These are phyloP conservation scores for Ericerus pela DNA, from an alignment of 1,140 invertebrate genomes.

Conservation along the genomic window DNA sequence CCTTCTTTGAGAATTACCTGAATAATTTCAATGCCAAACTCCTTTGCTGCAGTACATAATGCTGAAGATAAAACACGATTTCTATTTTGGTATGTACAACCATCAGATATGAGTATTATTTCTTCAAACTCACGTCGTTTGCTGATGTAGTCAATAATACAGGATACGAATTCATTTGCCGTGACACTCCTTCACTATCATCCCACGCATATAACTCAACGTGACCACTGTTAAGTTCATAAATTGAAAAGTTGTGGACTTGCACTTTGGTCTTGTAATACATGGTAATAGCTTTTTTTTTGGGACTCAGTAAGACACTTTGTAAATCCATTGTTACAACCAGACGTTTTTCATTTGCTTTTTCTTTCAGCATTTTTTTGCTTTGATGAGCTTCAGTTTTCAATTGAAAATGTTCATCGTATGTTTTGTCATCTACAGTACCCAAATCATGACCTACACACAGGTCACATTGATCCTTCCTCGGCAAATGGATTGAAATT, in stretches of 20 bases:
- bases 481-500: neutral
- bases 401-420: neutral
- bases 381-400: neutral
- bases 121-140: constrained; percentile 11
- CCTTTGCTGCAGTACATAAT: constrained; percentile 3
- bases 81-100: constrained; percentile 21
- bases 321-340: neutral
- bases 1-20: constrained; percentile 22
- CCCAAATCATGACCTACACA: neutral
- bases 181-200: constrained; percentile 30
- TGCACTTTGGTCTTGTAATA: constrained; percentile 34
- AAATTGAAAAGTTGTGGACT: constrained; percentile 33
- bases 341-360: neutral
- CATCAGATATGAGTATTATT: constrained; percentile 21
- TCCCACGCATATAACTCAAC: constrained; percentile 32
- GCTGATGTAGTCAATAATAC: constrained; percentile 13
- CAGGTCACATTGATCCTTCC: constrained; percentile 1
- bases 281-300: constrained; percentile 14
- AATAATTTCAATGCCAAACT: constrained; percentile 5
- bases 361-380: neutral
- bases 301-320: neutral
- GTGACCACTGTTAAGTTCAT: constrained; percentile 28
- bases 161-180: constrained; percentile 29
- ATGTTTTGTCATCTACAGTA: neutral
- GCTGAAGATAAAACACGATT: constrained; percentile 35